Evolutionary conservation across 2,797 vertebrate genomes (phyloP), one percentile per base, ranked within the genome.

Genomic region (Antennarius maculatus): DNA sequence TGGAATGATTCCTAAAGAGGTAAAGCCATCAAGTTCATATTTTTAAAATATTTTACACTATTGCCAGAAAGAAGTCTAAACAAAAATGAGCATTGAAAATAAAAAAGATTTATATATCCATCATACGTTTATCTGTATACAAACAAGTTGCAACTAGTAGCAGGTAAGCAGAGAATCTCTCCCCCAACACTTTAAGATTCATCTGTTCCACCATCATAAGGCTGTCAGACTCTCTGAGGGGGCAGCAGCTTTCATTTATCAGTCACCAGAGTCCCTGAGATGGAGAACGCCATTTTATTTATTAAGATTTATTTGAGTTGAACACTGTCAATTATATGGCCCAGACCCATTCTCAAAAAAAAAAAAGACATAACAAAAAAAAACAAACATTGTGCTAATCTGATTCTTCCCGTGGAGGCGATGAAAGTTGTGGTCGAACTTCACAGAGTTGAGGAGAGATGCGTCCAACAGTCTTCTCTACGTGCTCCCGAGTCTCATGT

Each of bases 201-300:
- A 80, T 88, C 83, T 49, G 48, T 67, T 85, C 87, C 87, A 90
- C 87, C 74, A 15, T 76, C 66, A 74, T 90, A 93, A 92, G 91
- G 92, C 91, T 84, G 88, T 91, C 87, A 82, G 91, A 92, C 81
- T 83, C 85, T 88, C 71, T 47, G 80, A 90, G 88, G 88, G 88
- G 87, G 86, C 85, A 87, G 89, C 90, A 92, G 91, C 91, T 93
- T 94, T 93, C 92, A 86, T 91, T 93, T 85, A 90, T 91, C 94
- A 95, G 94, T 97, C 94, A 86, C 83, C 95, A 92, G 94, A 94
- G 96, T 99, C 97, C 97, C 97, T 99, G 98, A 99, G 97, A 97
- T 95, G 95, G 95, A 95, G 95, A 96, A 95, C 91, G 89, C 95
- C 92, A 92, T 91, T 91, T 85, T 88, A 84, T 90, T 83, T 76